Conservation (phyloP, 92 coral and sea anemone genomes). For the Galaxea fascicularis region DNA sequence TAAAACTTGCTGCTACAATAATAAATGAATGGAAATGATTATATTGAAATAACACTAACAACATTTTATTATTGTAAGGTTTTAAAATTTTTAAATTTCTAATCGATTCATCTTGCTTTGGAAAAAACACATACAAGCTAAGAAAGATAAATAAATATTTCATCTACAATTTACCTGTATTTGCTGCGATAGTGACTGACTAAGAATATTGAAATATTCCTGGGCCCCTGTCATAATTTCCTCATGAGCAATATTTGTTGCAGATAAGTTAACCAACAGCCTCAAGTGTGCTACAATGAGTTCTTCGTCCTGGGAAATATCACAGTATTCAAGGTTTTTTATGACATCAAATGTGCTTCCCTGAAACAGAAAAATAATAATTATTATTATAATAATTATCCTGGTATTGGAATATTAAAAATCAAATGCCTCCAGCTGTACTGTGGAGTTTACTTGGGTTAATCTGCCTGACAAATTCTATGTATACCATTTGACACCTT, state of each 20-base stretch:
- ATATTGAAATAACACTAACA: too few species aligned
- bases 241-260: slow-evolving; percentile 74
- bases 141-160: background rate
- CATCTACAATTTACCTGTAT: slow-evolving; percentile 43
- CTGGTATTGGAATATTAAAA: too few species aligned
- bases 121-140: background rate
- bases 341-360: slow-evolving; percentile 59
- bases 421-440: too few species aligned
- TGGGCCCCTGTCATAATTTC: slow-evolving; percentile 47
- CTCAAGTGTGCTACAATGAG: slow-evolving; percentile 58
- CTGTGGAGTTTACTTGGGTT: too few species aligned
- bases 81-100: too few species aligned
- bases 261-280: slow-evolving; percentile 79
- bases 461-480: too few species aligned
- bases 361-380: slow-evolving; percentile 28
- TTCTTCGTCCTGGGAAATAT: slow-evolving; percentile 47
- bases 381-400: background rate
- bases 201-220: slow-evolving; percentile 41
- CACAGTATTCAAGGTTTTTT: slow-evolving; percentile 44
- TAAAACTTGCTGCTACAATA: slow-evolving; percentile 66
- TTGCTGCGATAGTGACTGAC: slow-evolving; percentile 40
- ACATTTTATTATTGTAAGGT: too few species aligned
- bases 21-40: background rate
- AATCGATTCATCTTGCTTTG: background rate
- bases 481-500: slow-evolving; percentile 67